Percentiles rank a stretch among this genome's conserved stretches.
Conservation (phyloP, 2,797 vertebrate genomes). For the Microhierax caerulescens region DNA sequence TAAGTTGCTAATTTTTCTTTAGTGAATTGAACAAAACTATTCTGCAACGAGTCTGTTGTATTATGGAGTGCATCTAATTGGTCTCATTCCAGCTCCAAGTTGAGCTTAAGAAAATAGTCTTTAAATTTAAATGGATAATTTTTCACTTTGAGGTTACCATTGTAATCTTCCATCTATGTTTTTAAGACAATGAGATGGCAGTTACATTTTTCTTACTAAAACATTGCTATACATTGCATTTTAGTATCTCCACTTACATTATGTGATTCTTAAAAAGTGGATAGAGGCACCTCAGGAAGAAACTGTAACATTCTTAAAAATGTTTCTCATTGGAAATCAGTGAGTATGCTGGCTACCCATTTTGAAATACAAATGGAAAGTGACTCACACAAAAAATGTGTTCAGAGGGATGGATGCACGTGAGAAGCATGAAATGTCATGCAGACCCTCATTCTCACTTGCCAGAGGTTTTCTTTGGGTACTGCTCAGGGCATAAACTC, state of each 20-base stretch:
- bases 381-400: not conserved
- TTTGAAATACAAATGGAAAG: not conserved
- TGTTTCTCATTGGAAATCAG: not conserved
- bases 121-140: not conserved
- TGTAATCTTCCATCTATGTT: not conserved
- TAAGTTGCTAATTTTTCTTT: not conserved
- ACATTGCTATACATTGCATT: not conserved
- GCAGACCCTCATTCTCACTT: not conserved
- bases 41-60: not conserved
- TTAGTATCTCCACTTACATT: not conserved
- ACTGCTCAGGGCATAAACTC: not conserved
- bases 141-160: not conserved
- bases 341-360: not conserved
- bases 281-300: not conserved
- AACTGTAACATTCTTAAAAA: not conserved
- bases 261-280: not conserved
- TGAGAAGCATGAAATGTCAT: not conserved
- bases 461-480: not conserved
- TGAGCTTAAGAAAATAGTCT: not conserved
- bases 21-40: not conserved
- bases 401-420: not conserved
- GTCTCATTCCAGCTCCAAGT: not conserved
- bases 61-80: accelerated
- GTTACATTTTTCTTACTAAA: not conserved
- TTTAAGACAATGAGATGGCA: not conserved